Evolutionary conservation across 2,113 vertebrate genomes (phyloP).

Genomic region (Cercopithecus mona): DNA sequence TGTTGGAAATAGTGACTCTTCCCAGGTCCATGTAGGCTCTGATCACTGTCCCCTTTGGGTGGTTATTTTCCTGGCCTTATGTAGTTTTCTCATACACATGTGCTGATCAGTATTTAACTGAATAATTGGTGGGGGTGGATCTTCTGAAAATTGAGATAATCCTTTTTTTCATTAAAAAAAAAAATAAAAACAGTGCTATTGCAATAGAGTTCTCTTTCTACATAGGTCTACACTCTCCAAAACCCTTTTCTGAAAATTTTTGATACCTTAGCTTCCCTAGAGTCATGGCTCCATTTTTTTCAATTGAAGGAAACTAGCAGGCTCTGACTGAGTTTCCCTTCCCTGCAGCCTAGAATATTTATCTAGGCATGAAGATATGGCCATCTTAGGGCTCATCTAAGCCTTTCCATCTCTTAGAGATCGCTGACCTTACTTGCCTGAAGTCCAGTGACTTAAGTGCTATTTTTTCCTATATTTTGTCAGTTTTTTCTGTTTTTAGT

Average conservation of each 20-base stretch:
- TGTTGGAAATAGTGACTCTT: background rate
- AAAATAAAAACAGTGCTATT: no score
- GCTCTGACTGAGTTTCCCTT: background rate
- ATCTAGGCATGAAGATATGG: background rate
- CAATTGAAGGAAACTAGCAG: background rate
- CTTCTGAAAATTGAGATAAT: background rate
- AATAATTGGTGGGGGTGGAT: background rate
- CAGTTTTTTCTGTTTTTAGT: background rate
- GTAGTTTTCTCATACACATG: background rate
- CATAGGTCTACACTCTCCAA: background rate
- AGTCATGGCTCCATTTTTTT: background rate
- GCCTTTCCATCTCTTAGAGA: background rate
- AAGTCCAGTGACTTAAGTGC: background rate
- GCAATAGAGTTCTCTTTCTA: background rate
- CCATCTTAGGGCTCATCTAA: background rate
- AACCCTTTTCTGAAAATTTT: background rate
- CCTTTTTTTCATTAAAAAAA: background rate
- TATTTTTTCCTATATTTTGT: background rate
- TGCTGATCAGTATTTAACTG: background rate
- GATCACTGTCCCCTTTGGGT: background rate
- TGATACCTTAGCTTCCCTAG: background rate
- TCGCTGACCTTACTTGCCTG: background rate
- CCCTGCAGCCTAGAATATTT: background rate
- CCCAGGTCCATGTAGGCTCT: background rate
- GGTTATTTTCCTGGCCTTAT: background rate